Percentiles rank a stretch among this genome's conserved stretches.
These are phyloP conservation scores for Nymphicus hollandicus DNA, from an alignment of 2,113 vertebrate genomes.

Conservation along the genomic window DNA sequence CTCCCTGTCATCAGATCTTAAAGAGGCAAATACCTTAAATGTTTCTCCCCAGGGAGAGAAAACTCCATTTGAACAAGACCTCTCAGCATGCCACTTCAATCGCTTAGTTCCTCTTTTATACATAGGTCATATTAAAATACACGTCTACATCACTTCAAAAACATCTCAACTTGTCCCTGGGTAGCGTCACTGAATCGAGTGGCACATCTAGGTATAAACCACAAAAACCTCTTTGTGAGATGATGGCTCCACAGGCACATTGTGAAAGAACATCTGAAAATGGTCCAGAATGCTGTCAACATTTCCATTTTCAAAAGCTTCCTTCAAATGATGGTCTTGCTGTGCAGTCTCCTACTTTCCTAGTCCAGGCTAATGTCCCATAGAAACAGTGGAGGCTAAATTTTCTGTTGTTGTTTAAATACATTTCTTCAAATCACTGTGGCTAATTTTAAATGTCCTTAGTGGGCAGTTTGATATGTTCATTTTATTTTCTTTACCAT, in stretches of 20 bases:
- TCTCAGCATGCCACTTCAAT: not conserved
- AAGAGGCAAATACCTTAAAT: not conserved
- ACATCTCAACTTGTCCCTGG: not conserved
- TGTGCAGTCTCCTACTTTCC: not conserved
- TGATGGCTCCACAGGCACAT: not conserved
- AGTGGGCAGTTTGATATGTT: accelerated
- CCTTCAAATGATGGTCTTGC: not conserved
- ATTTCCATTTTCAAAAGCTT: not conserved
- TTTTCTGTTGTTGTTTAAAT: not conserved
- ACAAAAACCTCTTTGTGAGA: constrained; percentile 21
- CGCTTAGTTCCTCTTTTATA: not conserved
- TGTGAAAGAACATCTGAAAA: constrained; percentile 18
- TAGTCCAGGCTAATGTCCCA: not conserved
- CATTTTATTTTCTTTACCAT: not conserved
- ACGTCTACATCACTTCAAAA: not conserved
- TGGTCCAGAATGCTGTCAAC: not conserved
- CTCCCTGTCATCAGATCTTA: not conserved
- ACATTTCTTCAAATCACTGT: not conserved
- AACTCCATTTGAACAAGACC: not conserved
- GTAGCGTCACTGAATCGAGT: not conserved
- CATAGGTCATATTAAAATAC: not conserved
- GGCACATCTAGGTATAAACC: not conserved
- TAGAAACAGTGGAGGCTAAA: accelerated
- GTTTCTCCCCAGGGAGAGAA: not conserved
- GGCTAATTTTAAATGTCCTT: not conserved